Conservation (phyloP, 2,113 vertebrate genomes). For the Smithornis capensis region DNA sequence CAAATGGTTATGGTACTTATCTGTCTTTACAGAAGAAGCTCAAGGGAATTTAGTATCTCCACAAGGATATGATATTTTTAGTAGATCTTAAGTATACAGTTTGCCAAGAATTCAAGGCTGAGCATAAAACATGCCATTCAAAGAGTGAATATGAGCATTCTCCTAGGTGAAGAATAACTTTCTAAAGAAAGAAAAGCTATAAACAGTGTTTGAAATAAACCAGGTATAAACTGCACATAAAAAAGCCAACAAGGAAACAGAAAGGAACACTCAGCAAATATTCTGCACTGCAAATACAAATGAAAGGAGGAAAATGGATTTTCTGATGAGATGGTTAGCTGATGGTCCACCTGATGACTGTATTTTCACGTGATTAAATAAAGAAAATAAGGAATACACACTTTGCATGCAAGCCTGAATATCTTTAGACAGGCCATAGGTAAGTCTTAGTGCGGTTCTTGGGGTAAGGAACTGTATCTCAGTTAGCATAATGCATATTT, state of each 20-base stretch:
- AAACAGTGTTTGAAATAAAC: neutral
- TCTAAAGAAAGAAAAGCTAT: neutral
- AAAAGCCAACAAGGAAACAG: neutral
- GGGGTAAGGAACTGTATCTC: neutral
- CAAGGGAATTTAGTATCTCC: slow-evolving; percentile 23
- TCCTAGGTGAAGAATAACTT: neutral
- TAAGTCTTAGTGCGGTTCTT: neutral
- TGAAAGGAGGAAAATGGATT: neutral
- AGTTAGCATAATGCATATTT: neutral
- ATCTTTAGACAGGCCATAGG: neutral
- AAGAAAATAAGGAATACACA: neutral
- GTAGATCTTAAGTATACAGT: neutral
- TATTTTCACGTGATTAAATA: neutral
- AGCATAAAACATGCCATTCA: neutral
- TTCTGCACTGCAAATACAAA: neutral
- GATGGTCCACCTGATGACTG: neutral
- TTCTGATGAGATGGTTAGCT: neutral
- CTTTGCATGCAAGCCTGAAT: neutral
- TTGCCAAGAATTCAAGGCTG: slow-evolving; percentile 11
- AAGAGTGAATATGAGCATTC: neutral
- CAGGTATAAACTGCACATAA: neutral
- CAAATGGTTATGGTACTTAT: slow-evolving; percentile 14
- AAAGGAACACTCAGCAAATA: neutral
- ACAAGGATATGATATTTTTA: neutral
- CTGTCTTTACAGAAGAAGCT: slow-evolving; percentile 21